Percentiles rank a stretch among this genome's conserved stretches.
phyloP scores from a whole-genome alignment of 1,140 invertebrate genomes.

The Microplitis demolitor region DNA sequence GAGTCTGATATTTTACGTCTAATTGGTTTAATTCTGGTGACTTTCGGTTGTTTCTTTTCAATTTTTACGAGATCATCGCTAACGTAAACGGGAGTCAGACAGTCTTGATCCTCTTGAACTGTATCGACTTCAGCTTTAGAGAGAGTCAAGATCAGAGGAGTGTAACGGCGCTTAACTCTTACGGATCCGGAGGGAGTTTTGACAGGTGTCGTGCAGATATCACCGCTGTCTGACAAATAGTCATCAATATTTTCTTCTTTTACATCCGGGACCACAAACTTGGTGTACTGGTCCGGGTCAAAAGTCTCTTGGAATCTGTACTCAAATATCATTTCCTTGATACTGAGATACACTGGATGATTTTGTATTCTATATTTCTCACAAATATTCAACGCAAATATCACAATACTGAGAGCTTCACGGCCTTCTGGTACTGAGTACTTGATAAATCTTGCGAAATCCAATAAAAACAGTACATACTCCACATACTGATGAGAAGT shows the following conservation, averaged over 20 bases:
- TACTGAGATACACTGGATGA: constrained; percentile 41
- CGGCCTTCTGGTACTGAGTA: constrained; percentile 10
- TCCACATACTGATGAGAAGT: constrained; percentile 34
- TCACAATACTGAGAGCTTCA: constrained; percentile 22
- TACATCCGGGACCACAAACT: background rate
- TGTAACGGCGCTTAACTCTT: background rate
- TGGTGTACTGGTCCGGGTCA: background rate
- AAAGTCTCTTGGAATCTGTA: constrained; percentile 11
- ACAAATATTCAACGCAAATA: constrained; percentile 35
- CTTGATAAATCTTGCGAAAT: constrained; percentile 42
- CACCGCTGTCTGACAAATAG: background rate
- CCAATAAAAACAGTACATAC: constrained; percentile 40
- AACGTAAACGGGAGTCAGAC: background rate
- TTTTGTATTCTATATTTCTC: constrained; percentile 35
- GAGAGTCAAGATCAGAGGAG: background rate
- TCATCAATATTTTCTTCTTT: background rate
- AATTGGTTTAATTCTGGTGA: background rate
- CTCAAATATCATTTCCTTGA: constrained; percentile 25
- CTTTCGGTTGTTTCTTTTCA: background rate
- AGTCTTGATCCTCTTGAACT: background rate
- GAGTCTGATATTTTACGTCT: background rate
- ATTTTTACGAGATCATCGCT: background rate
- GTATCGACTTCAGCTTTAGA: background rate
- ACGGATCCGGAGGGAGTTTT: background rate
- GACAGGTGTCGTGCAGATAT: background rate